Evolutionary conservation across 1,140 invertebrate species (phyloP), one percentile per base, ranked within the genome.

Genomic region (Saccostrea cuccullata): DNA sequence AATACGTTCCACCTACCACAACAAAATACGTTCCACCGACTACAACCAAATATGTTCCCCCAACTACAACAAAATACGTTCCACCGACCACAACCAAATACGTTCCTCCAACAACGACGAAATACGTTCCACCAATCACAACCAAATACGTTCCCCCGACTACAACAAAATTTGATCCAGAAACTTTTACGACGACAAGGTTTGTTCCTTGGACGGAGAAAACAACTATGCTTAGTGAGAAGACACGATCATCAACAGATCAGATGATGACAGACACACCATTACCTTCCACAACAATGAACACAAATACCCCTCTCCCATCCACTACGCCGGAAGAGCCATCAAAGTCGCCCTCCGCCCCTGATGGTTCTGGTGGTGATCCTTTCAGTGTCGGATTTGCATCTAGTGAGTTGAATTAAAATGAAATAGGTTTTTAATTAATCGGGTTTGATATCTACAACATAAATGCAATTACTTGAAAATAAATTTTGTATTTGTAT

Each of bases 101-200:
- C 17, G 20, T 67, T 67, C 60, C 60, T 23, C 60, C 60, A 9
- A 67, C 60, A 12, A 77, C 70, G 4, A 77, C 70, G 12, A 77
- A 77, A 77, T 30, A 77, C 12, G 4, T 30, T 40, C 70, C 23
- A 15, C 70, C 26, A 12, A 77, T 8, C 12, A 77, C 70, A 0
- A 77, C 70, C 0, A 26, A 30, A 30, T 77, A 36, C 26, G 26
- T 77, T 3, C 11, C 70, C 0, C 70, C 70, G 0, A 77, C 70
- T 15, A 77, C 70, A 26, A 77, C 70, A 77, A 77, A 77, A 13
- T 77, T 77, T 17, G 70, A 77, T 12, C 70, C 70, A 77, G 12
- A 77, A 36, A 77, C 70, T 26, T 77, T 30, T 30, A 30, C 70
- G 4, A 30, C 70, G 30, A 77, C 70, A 23, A 77, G 70, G 26